phyloP scores from a whole-genome alignment of 2,888 invertebrate genomes.

The Scaeva pyrastri region DNA sequence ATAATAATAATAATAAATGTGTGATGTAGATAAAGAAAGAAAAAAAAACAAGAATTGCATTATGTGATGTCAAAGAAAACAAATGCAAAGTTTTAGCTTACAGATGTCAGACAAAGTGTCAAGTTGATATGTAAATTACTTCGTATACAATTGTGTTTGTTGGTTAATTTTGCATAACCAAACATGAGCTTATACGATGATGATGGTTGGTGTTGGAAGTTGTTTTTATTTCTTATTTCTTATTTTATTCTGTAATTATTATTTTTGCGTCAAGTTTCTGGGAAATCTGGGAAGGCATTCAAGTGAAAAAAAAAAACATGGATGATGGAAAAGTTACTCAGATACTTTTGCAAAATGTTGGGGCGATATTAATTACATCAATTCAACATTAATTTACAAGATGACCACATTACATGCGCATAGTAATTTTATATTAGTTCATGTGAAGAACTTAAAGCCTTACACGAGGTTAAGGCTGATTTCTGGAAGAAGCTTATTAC shows the following conservation, averaged over 20 bases:
- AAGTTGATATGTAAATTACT: conserved; percentile 54
- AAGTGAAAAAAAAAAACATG: neutral
- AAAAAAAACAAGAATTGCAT: conserved; percentile 12
- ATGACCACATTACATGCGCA: neutral
- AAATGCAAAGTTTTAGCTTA: conserved; percentile 49
- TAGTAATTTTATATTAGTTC: neutral
- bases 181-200: conserved; percentile 20
- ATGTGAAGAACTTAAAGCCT: neutral
- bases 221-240: neutral
- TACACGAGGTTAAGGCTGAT: neutral
- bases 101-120: conserved; percentile 49
- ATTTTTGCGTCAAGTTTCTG: conserved; percentile 2
- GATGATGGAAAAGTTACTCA: neutral
- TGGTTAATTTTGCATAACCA: conserved; percentile 28
- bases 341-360: neutral
- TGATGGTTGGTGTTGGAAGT: neutral
- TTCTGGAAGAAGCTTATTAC: no score
- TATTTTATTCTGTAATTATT: neutral
- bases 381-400: neutral
- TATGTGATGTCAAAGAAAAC: conserved; percentile 26
- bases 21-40: neutral
- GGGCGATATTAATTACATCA: neutral
- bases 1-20: neutral
- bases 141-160: conserved; percentile 4
- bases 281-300: neutral